phyloP scores from a whole-genome alignment of 2,797 vertebrate species.

The Etheostoma perlongum region DNA sequence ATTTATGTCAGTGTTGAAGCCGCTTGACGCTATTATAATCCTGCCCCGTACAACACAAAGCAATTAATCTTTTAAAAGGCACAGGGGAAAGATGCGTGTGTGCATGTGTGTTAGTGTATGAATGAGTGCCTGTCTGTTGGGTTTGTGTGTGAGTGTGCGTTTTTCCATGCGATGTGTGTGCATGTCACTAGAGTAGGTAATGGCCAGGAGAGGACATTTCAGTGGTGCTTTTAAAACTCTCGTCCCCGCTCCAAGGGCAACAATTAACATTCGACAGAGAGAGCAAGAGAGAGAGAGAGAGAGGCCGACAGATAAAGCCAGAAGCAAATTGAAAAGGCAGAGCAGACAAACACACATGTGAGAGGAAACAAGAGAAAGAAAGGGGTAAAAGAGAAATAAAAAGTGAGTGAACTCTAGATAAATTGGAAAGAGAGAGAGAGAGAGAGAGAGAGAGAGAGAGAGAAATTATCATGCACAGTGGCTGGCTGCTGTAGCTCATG shows the following conservation, averaged over 20 bases:
- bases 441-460: background rate
- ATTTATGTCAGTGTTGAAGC: slow-evolving; percentile 74
- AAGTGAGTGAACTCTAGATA: background rate
- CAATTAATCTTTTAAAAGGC: slow-evolving; percentile 84
- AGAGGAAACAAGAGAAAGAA: slow-evolving; percentile 1
- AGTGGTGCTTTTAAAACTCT: slow-evolving; percentile 67
- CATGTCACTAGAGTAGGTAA: slow-evolving; percentile 50
- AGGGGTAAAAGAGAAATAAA: slow-evolving; percentile 12
- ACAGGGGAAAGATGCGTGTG: slow-evolving; percentile 22
- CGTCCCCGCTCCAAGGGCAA: slow-evolving; percentile 60
- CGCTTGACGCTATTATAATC: slow-evolving; percentile 75
- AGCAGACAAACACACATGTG: slow-evolving; percentile 12
- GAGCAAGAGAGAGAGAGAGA: too few relatives aligned
- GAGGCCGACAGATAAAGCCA: slow-evolving; percentile 12
- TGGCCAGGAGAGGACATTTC: slow-evolving; percentile 65
- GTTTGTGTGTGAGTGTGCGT: background rate
- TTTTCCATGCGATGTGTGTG: slow-evolving; percentile 3
- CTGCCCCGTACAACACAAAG: slow-evolving; percentile 74
- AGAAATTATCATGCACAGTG: slow-evolving; percentile 44
- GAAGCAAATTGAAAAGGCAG: slow-evolving; percentile 44
- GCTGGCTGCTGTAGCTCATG: slow-evolving; percentile 25
- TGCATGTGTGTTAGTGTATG: background rate
- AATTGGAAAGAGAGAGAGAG: background rate
- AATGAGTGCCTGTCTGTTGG: too few relatives aligned
- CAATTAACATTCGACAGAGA: slow-evolving; percentile 71